phyloP scores from a whole-genome alignment of 2,113 vertebrate species.

The Periophthalmodon schlosseri region DNA sequence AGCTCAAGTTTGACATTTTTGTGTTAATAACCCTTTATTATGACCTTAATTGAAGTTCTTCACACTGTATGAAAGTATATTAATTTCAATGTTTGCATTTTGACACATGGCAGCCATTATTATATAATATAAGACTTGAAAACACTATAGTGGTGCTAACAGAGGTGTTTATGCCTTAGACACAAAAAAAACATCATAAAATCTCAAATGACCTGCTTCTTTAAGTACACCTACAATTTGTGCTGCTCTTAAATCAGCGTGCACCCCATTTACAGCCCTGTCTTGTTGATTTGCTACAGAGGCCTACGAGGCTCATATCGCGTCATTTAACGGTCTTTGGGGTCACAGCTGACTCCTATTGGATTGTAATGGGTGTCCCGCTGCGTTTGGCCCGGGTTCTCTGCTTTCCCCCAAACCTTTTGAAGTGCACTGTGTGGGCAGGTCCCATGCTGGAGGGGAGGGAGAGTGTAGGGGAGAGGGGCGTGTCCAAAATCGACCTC shows the following conservation, averaged over 20 bases:
- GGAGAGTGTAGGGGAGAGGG: conserved; percentile 35
- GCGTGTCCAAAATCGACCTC: conserved; percentile 41
- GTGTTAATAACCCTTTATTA: no score
- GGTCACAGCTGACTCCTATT: conserved; percentile 66
- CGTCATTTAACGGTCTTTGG: conserved; percentile 64
- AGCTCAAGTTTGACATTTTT: no score
- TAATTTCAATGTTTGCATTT: background rate
- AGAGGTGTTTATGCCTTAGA: background rate
- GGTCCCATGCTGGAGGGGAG: conserved; percentile 14
- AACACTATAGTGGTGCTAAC: background rate
- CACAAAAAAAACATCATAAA: conserved; percentile 2
- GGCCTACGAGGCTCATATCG: conserved; percentile 47
- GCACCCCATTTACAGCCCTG: conserved; percentile 50
- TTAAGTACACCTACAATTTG: conserved; percentile 42
- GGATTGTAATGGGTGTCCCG: conserved; percentile 60
- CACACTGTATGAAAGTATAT: no score
- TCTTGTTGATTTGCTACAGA: conserved; percentile 38
- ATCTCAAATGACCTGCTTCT: background rate
- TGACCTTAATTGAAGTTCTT: no score
- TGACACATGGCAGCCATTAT: background rate
- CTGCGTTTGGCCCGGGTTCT: conserved; percentile 52
- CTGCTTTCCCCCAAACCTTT: conserved; percentile 45
- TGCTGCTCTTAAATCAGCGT: conserved; percentile 53
- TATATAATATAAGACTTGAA: background rate
- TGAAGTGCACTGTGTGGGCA: conserved; percentile 52